These are phyloP conservation scores for Podargus strigoides DNA, from an alignment of 2,797 vertebrate species.

Conservation along the genomic window DNA sequence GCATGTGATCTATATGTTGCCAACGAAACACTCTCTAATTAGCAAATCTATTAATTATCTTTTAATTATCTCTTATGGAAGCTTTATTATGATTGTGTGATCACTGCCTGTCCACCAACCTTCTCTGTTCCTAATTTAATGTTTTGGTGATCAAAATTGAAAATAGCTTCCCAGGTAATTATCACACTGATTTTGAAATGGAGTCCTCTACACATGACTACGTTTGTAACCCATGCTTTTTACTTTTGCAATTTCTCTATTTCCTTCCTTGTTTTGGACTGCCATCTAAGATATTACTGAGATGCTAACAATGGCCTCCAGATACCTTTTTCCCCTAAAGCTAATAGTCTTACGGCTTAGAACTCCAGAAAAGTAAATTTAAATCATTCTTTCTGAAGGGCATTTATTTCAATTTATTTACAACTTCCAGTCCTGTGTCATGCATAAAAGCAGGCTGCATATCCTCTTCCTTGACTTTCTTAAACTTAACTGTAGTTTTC, in stretches of 20 bases:
- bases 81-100: background rate
- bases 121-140: background rate
- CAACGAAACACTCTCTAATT: background rate
- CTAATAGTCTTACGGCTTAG: background rate
- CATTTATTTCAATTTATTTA: background rate
- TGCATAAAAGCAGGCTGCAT: background rate
- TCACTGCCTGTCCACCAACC: background rate
- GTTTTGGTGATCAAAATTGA: background rate
- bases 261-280: background rate
- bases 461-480: background rate
- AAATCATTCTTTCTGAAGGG: background rate
- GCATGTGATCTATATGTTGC: background rate
- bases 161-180: background rate
- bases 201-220: background rate
- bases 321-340: background rate
- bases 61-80: background rate
- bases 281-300: background rate
- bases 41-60: background rate
- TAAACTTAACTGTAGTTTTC: background rate
- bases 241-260: background rate
- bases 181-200: background rate
- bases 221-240: background rate
- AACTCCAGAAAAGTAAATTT: background rate
- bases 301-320: background rate
- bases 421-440: background rate